Conservation (phyloP, 2,888 invertebrate genomes). For the Aphidius colemani region DNA sequence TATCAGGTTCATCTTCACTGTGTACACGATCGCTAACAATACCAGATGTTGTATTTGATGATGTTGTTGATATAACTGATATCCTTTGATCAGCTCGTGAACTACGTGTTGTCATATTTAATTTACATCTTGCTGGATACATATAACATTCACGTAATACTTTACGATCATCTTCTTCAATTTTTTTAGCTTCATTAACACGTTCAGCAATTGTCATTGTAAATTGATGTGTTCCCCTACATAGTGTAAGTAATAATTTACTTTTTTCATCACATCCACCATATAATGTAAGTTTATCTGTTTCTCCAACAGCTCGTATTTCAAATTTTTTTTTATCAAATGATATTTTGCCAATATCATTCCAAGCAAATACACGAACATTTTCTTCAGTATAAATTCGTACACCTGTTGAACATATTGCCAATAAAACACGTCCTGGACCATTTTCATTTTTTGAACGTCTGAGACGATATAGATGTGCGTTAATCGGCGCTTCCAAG, state of each 20-base stretch:
- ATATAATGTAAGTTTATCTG: constrained; percentile 84
- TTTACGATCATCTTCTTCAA: constrained; percentile 80
- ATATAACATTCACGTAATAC: constrained; percentile 74
- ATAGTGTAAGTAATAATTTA: constrained; percentile 83
- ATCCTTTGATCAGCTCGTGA: constrained; percentile 80
- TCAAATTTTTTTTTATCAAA: constrained; percentile 98
- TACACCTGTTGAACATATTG: constrained; percentile 90
- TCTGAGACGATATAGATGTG: constrained; percentile 85
- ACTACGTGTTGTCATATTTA: constrained; percentile 67
- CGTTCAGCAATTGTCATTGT: constrained; percentile 90
- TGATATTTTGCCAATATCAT: constrained; percentile 91
- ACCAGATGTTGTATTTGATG: constrained; percentile 96
- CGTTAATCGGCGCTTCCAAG: constrained; percentile 83
- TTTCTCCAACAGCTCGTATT: constrained; percentile 82
- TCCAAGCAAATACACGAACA: constrained; percentile 80
- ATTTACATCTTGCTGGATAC: constrained; percentile 67
- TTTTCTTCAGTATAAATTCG: constrained; percentile 81
- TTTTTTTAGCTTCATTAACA: constrained; percentile 78
- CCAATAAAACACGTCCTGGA: constrained; percentile 82
- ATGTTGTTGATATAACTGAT: constrained; percentile 89
- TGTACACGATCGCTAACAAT: constrained; percentile 95
- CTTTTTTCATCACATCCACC: constrained; percentile 93
- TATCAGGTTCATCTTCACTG: constrained; percentile 91
- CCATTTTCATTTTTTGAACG: constrained; percentile 76
- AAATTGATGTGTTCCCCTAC: constrained; percentile 93